These are phyloP conservation scores for Temnothorax rugatulus DNA, from an alignment of 2,888 invertebrate genomes.

Conservation along the genomic window DNA sequence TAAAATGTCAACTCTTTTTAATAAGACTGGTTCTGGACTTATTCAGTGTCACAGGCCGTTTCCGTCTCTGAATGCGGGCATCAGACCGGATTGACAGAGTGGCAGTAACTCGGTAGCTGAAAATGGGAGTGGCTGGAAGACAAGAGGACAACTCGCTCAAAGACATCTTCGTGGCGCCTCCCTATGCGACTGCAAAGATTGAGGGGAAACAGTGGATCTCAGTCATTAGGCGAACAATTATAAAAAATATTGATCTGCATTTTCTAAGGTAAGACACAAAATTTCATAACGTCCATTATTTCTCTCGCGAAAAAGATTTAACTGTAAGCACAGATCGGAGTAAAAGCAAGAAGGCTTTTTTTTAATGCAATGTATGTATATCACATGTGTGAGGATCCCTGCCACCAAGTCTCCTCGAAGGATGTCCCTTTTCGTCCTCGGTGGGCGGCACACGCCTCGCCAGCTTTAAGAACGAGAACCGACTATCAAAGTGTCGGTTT, in stretches of 20 bases:
- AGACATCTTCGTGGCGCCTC: constrained; percentile 79
- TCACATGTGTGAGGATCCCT: constrained; percentile 65
- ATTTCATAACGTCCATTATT: background rate
- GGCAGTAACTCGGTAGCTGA: constrained; percentile 80
- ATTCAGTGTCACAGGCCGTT: constrained; percentile 65
- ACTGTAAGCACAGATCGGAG: constrained; percentile 46
- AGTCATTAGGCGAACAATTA: constrained; percentile 47
- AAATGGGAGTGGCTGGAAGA: constrained; percentile 81
- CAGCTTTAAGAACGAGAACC: constrained; percentile 69
- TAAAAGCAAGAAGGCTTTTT: background rate
- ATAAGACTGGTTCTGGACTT: constrained; percentile 64
- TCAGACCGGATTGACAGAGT: constrained; percentile 73
- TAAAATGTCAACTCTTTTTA: constrained; percentile 46
- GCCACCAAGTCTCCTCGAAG: constrained; percentile 61
- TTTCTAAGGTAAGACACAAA: background rate
- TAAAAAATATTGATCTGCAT: background rate
- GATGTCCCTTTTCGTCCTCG: constrained; percentile 77
- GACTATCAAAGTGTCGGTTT: constrained; percentile 72
- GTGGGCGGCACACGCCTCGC: constrained; percentile 74
- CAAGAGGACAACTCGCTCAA: constrained; percentile 79
- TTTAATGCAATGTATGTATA: background rate
- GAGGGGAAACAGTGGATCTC: constrained; percentile 72
- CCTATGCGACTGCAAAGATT: constrained; percentile 66
- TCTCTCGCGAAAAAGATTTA: constrained; percentile 36
- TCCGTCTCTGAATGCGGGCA: constrained; percentile 64